Percentiles rank a stretch among this genome's conserved stretches.
Evolutionary conservation across 2,113 vertebrate genomes (phyloP).

Genomic region (Ailurus styani): DNA sequence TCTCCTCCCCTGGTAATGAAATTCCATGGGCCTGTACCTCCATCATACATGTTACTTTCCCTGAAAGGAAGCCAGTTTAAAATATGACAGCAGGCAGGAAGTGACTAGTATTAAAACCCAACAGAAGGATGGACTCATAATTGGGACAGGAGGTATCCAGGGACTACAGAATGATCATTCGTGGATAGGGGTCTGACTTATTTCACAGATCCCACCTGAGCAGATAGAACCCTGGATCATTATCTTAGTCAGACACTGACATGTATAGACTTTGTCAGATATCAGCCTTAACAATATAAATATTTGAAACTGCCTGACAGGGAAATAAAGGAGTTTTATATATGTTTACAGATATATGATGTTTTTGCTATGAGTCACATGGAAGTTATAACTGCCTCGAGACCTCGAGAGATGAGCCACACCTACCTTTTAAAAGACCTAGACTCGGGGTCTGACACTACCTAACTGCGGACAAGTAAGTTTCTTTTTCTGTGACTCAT

Average conservation of each 20-base stretch:
- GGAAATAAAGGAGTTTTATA: neutral
- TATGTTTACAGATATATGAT: neutral
- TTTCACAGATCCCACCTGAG: neutral
- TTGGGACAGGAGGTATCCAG: neutral
- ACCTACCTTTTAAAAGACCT: neutral
- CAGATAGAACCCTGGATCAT: no score
- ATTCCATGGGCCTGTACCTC: neutral
- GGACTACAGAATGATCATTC: neutral
- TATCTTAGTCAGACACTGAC: neutral
- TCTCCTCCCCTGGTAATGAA: neutral
- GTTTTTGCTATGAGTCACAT: neutral
- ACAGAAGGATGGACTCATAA: neutral
- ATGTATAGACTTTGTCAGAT: neutral
- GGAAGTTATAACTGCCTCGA: neutral
- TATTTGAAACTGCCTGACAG: neutral
- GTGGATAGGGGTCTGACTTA: neutral
- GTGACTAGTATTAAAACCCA: neutral
- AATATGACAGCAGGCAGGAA: neutral
- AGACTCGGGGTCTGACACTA: neutral
- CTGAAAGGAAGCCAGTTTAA: neutral
- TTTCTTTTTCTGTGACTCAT: neutral
- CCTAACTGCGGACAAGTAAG: neutral
- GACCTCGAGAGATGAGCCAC: neutral
- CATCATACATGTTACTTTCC: neutral
- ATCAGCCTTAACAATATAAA: neutral